phyloP scores from a whole-genome alignment of 2,888 invertebrate species.

The Hoplodrina blanda region DNA sequence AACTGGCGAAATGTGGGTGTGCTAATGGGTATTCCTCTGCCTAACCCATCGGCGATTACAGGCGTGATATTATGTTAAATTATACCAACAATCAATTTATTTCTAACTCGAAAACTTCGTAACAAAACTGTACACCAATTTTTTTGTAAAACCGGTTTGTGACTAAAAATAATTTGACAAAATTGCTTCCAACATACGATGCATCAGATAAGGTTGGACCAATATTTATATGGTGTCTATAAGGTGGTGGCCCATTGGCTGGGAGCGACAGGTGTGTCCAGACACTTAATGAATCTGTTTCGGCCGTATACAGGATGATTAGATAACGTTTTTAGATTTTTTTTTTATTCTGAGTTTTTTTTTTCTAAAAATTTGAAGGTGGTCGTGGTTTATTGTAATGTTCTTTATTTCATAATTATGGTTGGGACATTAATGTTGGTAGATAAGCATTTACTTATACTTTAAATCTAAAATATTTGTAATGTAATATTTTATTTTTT shows the following conservation, averaged over 20 bases:
- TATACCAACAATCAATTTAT: constrained; percentile 21
- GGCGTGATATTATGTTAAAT: background rate
- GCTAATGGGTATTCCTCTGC: too few species aligned
- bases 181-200: constrained; percentile 20
- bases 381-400: too few species aligned
- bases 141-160: constrained; percentile 21
- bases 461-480: too few species aligned
- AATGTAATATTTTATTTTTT: too few species aligned
- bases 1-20: too few species aligned
- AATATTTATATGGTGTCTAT: constrained; percentile 48
- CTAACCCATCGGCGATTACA: too few species aligned
- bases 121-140: constrained; percentile 8
- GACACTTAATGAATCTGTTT: constrained; percentile 69
- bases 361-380: too few species aligned
- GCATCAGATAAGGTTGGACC: constrained; percentile 50
- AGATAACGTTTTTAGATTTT: background rate
- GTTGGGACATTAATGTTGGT: too few species aligned
- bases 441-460: too few species aligned
- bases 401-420: too few species aligned
- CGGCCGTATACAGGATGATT: constrained; percentile 53
- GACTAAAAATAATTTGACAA: constrained; percentile 43
- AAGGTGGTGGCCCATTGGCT: constrained; percentile 57
- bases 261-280: constrained; percentile 66
- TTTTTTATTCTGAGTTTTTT: background rate
- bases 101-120: background rate